Evolutionary conservation across 2,888 invertebrate species (phyloP), one percentile per base, ranked within the genome.

Genomic region (Hartigia nigra): DNA sequence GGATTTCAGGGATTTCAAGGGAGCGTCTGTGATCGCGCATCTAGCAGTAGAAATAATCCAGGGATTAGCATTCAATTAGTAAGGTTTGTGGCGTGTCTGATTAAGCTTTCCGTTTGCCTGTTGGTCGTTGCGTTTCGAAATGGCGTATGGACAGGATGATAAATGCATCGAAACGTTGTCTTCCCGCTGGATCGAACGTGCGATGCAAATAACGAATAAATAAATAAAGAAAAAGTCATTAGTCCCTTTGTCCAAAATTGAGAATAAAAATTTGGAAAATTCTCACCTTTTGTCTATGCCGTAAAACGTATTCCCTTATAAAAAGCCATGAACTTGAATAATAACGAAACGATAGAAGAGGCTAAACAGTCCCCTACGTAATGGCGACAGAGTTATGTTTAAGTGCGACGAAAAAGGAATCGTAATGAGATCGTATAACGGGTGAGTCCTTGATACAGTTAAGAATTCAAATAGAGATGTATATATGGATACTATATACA

Each of bases 61-160:
- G 70, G 81, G 80, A 79, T 82, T 81, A 81, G 79, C 79, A 80
- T 83, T 81, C 80, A 81, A 84, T 83, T 83, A 81, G 75, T 74
- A 36, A 80, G 77, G 79, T 81, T 80, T 80, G 84, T 78, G 84
- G 81, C 79, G 77, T 78, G 80, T 80, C 80, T 79, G 80, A 81
- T 82, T 81, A 81, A 37, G 80, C 76, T 79, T 82, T 79, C 78
- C 80, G 78, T 82, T 76, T 80, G 76, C 77, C 80, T 79, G 78
- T 55, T 35, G 78, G 39, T 23, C 23, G 23, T 23, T 55, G 55
- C 55, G 9, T 55, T 55, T 55, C 55, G 23, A 23, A 9, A 23
- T 23, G 23, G 9, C 23, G 55, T 55, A 39, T 14, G 39, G 55
- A 55, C 14, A 1, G 23, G 9, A 2, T 23, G 55, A 23, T 55